These are phyloP conservation scores for Mycteria americana DNA, from an alignment of 2,797 vertebrate genomes.

Conservation along the genomic window DNA sequence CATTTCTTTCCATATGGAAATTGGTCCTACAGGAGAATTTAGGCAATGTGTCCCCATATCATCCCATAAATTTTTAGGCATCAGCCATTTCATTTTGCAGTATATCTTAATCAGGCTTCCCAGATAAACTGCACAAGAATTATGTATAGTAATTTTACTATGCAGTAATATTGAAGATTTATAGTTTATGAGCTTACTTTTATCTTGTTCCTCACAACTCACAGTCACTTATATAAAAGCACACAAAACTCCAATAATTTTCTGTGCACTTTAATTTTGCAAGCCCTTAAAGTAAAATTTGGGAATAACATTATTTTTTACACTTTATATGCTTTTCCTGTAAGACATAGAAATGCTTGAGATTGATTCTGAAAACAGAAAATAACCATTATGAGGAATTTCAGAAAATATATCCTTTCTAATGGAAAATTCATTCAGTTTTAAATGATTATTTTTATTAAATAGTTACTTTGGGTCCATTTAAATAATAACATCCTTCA, in stretches of 20 bases:
- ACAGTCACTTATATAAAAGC: neutral
- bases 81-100: neutral
- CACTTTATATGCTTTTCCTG: neutral
- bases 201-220: neutral
- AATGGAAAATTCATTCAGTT: conserved; percentile 7
- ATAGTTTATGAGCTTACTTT: neutral
- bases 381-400: neutral
- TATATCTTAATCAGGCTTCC: neutral
- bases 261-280: neutral
- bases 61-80: neutral
- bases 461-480: neutral
- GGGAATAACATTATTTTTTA: neutral
- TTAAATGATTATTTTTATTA: neutral
- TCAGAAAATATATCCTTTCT: neutral
- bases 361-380: neutral
- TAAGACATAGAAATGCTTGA: neutral
- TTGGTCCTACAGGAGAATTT: neutral
- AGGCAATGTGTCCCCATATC: neutral
- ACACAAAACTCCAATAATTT: neutral
- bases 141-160: neutral
- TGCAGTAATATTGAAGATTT: neutral
- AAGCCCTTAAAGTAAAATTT: neutral
- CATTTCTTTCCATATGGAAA: neutral
- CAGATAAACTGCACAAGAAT: neutral
- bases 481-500: neutral